Base-by-base conservation (phyloP, 2,888 invertebrate species). In the Pseudococcus jackbeardsleyi region DNA sequence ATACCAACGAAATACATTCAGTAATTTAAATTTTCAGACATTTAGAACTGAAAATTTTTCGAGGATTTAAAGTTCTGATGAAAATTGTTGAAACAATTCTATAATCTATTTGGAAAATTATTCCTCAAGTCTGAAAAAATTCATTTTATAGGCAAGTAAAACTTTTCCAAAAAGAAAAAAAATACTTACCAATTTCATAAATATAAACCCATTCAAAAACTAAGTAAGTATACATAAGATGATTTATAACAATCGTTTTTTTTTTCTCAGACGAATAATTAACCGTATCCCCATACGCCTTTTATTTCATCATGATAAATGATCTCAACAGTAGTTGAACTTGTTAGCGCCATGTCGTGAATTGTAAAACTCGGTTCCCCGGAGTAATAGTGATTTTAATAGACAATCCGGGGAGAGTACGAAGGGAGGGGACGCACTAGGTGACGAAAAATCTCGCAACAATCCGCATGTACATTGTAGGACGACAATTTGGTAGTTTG, bases 401-500 rank as follows among this genome's bases (percentile, higher is more conserved):
- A 54, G 64, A 22, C 8, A 22, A 22, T 2, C 46, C 1, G 0
- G 46, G 12, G 5, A 11, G 5, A 5, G 46, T 0, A 12, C 6
- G 46, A 46, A 12, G 12, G 46, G 8, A 46, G 19, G 64, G 19
- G 19, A 7, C 22, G 22, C 5, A 12, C 15, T 59, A 79, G 46
- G 79, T 46, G 79, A 72, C 68, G 68, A 79, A 79, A 79, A 79
- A 79, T 79, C 42, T 79, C 39, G 79, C 79, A 79, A 79, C 42
- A 79, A 19, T 79, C n/a, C 68, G 12, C 68, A 33, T 54, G 54
- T 54, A 54, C 54, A 59, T 7, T 22, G 22, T 9, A 4, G 9
- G 46, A 79, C 79, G 42, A 79, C 79, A 79, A 79, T 79, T 79
- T 79, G 79, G 79, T 79, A 79, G 79, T 79, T 79, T 79, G 79